These are phyloP conservation scores for Elachura formosa DNA, from an alignment of 2,113 vertebrate species.

Conservation along the genomic window DNA sequence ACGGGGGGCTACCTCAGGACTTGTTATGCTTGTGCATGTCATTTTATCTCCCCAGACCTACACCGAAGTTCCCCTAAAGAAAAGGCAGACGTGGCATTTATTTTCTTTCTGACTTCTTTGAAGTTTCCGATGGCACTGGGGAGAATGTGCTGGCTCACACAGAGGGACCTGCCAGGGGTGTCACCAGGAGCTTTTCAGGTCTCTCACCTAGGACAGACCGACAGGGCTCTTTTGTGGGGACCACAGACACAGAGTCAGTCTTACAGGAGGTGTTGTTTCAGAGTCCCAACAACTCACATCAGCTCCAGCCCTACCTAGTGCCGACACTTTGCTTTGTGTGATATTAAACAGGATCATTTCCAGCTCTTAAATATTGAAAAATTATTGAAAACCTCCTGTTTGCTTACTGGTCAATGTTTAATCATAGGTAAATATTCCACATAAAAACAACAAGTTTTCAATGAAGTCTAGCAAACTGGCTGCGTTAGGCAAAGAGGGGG, in stretches of 20 bases:
- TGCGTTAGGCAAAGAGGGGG: background rate
- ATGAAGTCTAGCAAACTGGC: background rate
- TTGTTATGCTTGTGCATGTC: background rate
- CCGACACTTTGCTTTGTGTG: conserved; percentile 4
- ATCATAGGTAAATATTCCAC: conserved; percentile 53
- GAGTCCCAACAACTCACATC: background rate
- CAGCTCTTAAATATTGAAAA: conserved; percentile 48
- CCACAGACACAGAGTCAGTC: background rate
- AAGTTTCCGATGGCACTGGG: background rate
- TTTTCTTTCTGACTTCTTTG: background rate
- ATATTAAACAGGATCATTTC: conserved; percentile 32
- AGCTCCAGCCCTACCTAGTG: conserved; percentile 17
- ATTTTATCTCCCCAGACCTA: background rate
- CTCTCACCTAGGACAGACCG: background rate
- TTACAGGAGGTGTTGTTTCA: background rate
- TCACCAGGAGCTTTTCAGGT: background rate
- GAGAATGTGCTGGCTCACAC: background rate
- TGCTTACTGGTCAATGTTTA: conserved; percentile 39
- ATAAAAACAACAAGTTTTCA: background rate
- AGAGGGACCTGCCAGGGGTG: background rate
- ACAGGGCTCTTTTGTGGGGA: background rate
- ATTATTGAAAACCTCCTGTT: conserved; percentile 47
- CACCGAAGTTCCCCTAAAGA: background rate
- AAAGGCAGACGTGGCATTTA: background rate
- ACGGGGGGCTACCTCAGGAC: conserved; percentile 9